These are phyloP conservation scores for Halyomorpha halys DNA, from an alignment of 1,140 invertebrate species.

Conservation along the genomic window DNA sequence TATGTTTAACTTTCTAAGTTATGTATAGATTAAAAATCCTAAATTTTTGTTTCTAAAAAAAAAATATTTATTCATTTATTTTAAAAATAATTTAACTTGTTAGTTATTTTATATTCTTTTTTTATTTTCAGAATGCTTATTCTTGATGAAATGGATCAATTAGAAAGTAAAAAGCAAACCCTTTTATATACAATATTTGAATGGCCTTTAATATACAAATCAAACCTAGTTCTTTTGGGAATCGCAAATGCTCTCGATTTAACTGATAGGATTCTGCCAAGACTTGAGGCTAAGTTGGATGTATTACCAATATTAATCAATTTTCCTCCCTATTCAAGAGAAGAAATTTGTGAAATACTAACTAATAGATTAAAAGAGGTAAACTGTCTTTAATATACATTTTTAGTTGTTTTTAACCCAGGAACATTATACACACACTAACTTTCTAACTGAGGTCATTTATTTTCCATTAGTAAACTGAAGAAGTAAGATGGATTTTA, in stretches of 20 bases:
- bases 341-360: constrained; percentile 82
- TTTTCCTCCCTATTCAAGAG: constrained; percentile 84
- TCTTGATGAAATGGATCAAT: constrained; percentile 94
- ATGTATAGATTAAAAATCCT: too few species aligned
- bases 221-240: constrained; percentile 74
- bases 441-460: too few species aligned
- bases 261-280: constrained; percentile 78
- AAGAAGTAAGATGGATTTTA: too few species aligned
- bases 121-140: constrained; percentile 57
- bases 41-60: too few species aligned
- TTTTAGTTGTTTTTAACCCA: too few species aligned
- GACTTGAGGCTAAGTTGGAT: constrained; percentile 63
- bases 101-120: neutral
- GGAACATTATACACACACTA: too few species aligned
- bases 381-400: constrained; percentile 14
- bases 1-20: too few species aligned
- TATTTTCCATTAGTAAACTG: too few species aligned
- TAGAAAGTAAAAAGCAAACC: constrained; percentile 71
- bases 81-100: too few species aligned
- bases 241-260: constrained; percentile 95
- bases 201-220: constrained; percentile 64
- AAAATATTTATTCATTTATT: too few species aligned
- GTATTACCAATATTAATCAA: constrained; percentile 66
- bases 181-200: constrained; percentile 89
- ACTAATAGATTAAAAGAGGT: constrained; percentile 59